A percentile compares a stretch with the other conserved stretches of the same genome.
Evolutionary conservation across 2,888 invertebrate genomes (phyloP).

Genomic region (Dioctria rufipes): DNA sequence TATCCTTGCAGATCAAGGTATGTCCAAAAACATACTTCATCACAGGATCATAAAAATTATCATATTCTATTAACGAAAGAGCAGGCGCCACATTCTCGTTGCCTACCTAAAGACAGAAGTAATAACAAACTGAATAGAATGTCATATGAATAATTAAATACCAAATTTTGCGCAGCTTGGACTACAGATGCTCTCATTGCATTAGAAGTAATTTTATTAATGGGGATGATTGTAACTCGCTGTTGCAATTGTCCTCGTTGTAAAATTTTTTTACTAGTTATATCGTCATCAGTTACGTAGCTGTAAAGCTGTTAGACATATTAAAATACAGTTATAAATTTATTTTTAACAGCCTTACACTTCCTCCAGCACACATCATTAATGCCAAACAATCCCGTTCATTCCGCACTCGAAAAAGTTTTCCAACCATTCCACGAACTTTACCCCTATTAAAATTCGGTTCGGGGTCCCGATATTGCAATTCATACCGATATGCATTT

Average conservation of each 20-base stretch:
- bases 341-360: slow-evolving; percentile 74
- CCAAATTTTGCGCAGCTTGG: slow-evolving; percentile 79
- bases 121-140: not conserved
- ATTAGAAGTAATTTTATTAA: slow-evolving; percentile 85
- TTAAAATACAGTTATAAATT: slow-evolving; percentile 1
- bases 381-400: slow-evolving; percentile 82
- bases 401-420: slow-evolving; percentile 83
- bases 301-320: slow-evolving; percentile 82
- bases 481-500: slow-evolving; percentile 70
- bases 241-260: slow-evolving; percentile 84
- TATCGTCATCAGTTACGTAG: slow-evolving; percentile 90
- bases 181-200: slow-evolving; percentile 76
- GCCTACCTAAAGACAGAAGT: slow-evolving; percentile 75
- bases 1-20: slow-evolving; percentile 86
- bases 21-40: slow-evolving; percentile 92
- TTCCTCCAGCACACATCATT: slow-evolving; percentile 88
- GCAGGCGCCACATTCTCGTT: slow-evolving; percentile 87
- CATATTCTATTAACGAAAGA: slow-evolving; percentile 83
- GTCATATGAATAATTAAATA: slow-evolving; percentile 67
- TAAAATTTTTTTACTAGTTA: slow-evolving; percentile 87
- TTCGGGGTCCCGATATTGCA: slow-evolving; percentile 85
- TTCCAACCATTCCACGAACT: slow-evolving; percentile 86
- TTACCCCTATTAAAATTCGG: slow-evolving; percentile 78
- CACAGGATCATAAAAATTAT: slow-evolving; percentile 78
- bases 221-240: slow-evolving; percentile 90